Conservation (phyloP, 2,888 invertebrate species). For the Hirtodrosophila alboralis region DNA sequence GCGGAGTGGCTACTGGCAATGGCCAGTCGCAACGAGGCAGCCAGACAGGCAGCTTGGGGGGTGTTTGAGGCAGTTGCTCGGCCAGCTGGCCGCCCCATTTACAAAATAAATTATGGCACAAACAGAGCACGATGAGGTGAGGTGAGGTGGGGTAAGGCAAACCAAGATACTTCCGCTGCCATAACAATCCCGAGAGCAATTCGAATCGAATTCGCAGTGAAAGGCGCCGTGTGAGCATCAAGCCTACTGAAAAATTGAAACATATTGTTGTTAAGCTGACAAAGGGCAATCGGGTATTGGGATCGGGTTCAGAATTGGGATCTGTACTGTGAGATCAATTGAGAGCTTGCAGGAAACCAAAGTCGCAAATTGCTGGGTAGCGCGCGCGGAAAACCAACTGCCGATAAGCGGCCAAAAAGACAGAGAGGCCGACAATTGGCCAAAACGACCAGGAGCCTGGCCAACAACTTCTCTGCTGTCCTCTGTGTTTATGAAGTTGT, state of each 20-base stretch:
- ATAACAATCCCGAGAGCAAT: slow-evolving; percentile 44
- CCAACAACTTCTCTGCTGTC: slow-evolving; percentile 25
- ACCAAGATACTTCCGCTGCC: slow-evolving; percentile 56
- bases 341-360: slow-evolving; percentile 66
- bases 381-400: slow-evolving; percentile 52
- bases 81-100: slow-evolving; percentile 54
- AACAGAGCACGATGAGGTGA: slow-evolving; percentile 11
- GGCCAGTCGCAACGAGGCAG: slow-evolving; percentile 39
- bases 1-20: slow-evolving; percentile 56
- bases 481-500: slow-evolving; percentile 73
- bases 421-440: slow-evolving; percentile 47
- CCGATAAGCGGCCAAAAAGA: slow-evolving; percentile 33
- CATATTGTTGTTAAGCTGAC: slow-evolving; percentile 17
- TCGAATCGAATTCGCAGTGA: slow-evolving; percentile 52
- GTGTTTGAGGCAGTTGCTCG: slow-evolving; percentile 33
- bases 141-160: slow-evolving; percentile 1
- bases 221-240: slow-evolving; percentile 69
- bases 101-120: slow-evolving; percentile 70
- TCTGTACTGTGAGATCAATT: slow-evolving; percentile 17
- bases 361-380: slow-evolving; percentile 77
- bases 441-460: slow-evolving; percentile 29
- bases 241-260: slow-evolving; percentile 49
- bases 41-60: slow-evolving; percentile 21
- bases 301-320: slow-evolving; percentile 13
- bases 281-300: not conserved